Evolutionary conservation across 2,113 vertebrate species (phyloP).

Genomic region (Alouatta palliata): DNA sequence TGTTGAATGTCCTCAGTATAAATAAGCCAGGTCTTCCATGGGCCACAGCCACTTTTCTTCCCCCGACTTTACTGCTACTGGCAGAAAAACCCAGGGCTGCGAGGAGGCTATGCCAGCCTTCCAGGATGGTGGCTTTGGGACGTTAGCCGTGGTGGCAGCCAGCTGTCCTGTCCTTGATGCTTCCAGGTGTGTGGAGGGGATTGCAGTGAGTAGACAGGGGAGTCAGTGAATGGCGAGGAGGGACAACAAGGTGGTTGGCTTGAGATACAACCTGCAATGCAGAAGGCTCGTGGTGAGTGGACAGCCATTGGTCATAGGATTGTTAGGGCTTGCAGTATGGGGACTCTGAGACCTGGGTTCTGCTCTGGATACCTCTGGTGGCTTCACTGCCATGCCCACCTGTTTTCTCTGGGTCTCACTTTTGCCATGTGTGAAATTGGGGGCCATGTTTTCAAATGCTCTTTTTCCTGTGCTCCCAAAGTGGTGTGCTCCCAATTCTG

Average conservation of each 20-base stretch:
- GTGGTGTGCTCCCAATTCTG: no score
- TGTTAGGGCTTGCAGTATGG: no score
- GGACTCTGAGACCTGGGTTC: not conserved
- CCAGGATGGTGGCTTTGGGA: not conserved
- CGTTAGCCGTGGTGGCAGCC: not conserved
- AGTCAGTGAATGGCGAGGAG: not conserved
- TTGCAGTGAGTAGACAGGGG: no score
- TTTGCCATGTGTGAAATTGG: not conserved
- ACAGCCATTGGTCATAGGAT: not conserved
- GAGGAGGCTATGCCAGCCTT: not conserved
- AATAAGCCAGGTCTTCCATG: not conserved
- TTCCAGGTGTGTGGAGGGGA: not conserved
- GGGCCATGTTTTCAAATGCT: not conserved
- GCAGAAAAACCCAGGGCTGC: no score
- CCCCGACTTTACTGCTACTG: not conserved
- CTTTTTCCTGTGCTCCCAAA: not conserved
- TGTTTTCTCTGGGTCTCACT: not conserved
- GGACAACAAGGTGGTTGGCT: not conserved
- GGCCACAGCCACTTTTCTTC: rapidly evolving
- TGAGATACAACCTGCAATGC: not conserved
- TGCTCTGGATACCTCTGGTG: not conserved
- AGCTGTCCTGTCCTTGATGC: no score
- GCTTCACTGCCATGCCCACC: not conserved
- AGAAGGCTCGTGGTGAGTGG: not conserved
- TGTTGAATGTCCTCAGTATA: not conserved